A percentile compares a stretch with the other conserved stretches of the same genome.
These are phyloP conservation scores for Botrylloides violaceus DNA, from an alignment of 23 tunicate species.

Conservation along the genomic window DNA sequence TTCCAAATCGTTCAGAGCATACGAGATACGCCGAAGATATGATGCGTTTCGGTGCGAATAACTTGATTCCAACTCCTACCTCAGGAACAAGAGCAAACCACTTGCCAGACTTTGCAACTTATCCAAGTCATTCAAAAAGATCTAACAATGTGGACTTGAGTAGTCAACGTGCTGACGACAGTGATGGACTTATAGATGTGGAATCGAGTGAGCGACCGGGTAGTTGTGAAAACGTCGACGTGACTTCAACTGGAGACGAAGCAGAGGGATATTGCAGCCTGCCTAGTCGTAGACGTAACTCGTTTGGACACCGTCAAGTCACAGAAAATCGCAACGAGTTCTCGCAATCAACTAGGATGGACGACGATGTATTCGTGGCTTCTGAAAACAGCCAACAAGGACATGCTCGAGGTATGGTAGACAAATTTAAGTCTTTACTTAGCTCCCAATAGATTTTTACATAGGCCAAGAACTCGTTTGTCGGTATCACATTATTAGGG, in stretches of 20 bases:
- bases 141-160: background rate
- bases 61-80: background rate
- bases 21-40: background rate
- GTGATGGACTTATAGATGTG: background rate
- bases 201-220: background rate
- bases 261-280: no score
- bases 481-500: no score
- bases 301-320: no score
- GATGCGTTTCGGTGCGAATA: background rate
- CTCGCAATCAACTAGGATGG: no score
- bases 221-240: background rate
- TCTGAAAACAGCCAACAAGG: no score
- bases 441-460: no score
- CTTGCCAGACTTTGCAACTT: background rate
- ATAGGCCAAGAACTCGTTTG: no score
- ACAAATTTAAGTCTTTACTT: no score
- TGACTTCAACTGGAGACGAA: background rate
- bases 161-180: background rate
- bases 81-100: background rate
- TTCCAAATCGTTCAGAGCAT: background rate
- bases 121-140: background rate
- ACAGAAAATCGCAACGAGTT: no score
- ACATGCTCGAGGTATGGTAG: no score
- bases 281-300: no score
- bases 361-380: no score